Conservation (phyloP, 2,888 invertebrate genomes). For the Latrodectus elegans region DNA sequence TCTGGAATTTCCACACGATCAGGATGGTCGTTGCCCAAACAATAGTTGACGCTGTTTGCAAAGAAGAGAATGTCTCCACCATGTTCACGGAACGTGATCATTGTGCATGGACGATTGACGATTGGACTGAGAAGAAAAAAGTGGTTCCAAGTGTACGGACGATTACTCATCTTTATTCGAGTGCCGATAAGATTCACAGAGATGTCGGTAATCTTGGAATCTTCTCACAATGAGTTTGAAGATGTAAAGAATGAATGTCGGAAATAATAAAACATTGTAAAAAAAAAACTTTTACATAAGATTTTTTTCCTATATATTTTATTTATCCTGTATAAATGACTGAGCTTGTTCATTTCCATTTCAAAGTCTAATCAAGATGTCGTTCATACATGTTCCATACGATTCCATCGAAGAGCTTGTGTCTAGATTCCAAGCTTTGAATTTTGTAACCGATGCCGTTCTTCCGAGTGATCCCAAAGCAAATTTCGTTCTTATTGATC, state of each 20-base stretch:
- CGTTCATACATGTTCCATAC: background rate
- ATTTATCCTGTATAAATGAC: background rate
- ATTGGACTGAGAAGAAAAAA: too few species aligned
- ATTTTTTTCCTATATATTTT: too few species aligned
- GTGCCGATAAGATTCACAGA: too few species aligned
- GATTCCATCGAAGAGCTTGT: background rate
- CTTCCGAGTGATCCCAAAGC: background rate
- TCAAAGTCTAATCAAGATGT: background rate
- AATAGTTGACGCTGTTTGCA: background rate
- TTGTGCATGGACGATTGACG: background rate
- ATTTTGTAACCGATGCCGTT: background rate
- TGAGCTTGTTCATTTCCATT: background rate
- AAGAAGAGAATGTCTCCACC: background rate
- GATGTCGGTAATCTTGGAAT: too few species aligned
- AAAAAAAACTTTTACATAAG: too few species aligned
- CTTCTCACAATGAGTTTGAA: background rate
- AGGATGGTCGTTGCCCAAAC: background rate
- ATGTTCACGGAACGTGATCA: background rate
- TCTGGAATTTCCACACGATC: too few species aligned
- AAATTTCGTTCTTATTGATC: background rate
- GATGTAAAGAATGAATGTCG: background rate
- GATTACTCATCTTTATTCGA: background rate
- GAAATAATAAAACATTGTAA: too few species aligned
- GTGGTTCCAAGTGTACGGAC: too few species aligned
- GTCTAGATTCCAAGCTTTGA: background rate